phyloP scores from a whole-genome alignment of 1,140 invertebrate species.

The Megalonaias nervosa region DNA sequence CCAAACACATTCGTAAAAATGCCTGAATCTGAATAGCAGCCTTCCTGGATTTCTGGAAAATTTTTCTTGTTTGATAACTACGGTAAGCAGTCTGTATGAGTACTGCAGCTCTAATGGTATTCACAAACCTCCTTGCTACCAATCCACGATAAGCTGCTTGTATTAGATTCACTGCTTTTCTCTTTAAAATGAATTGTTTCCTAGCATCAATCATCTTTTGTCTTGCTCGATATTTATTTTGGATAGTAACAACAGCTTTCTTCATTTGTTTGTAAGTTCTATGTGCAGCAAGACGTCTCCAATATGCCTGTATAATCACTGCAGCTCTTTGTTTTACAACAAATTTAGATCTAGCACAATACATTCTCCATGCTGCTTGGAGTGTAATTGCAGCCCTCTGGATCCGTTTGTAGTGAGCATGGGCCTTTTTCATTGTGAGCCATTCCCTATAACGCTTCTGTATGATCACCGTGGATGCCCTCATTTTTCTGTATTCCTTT shows the following conservation, averaged over 20 bases:
- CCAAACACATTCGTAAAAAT: constrained; percentile 26
- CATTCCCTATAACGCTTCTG: constrained; percentile 44
- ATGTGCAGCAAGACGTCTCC: not conserved
- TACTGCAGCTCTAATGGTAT: constrained; percentile 16
- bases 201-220: not conserved
- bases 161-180: constrained; percentile 17
- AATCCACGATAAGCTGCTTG: constrained; percentile 21
- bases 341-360: constrained; percentile 3
- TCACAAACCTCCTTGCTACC: constrained; percentile 13
- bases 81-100: constrained; percentile 40
- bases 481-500: constrained; percentile 34
- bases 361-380: constrained; percentile 26
- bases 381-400: constrained; percentile 19
- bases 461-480: constrained; percentile 34
- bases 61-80: constrained; percentile 21
- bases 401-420: not conserved
- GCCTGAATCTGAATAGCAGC: constrained; percentile 38
- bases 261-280: constrained; percentile 7
- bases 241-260: constrained; percentile 10
- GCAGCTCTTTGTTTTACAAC: not conserved
- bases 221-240: constrained; percentile 2
- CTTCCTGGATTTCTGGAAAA: constrained; percentile 17
- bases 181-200: not conserved
- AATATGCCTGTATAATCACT: constrained; percentile 12
- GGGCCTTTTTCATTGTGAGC: not conserved